Conservation (phyloP, 2,888 invertebrate genomes). For the Cephus pulcher region DNA sequence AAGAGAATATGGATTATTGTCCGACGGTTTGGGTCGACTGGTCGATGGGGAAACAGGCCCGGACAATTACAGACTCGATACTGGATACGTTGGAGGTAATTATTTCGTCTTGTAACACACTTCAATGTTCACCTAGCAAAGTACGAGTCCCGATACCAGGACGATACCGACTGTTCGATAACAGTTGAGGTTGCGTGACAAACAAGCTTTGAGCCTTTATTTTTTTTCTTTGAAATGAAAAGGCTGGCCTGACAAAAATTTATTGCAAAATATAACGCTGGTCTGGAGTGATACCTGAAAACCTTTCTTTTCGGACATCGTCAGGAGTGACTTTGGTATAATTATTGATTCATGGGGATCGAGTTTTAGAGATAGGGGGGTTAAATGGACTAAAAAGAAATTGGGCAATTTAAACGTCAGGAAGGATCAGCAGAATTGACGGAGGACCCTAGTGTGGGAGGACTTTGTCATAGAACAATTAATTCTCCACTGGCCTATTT, state of each 20-base stretch:
- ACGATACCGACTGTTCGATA: not conserved
- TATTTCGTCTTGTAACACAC: conserved; percentile 6
- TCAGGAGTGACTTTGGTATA: not conserved
- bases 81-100: conserved; percentile 72
- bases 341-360: not conserved
- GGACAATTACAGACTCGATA: conserved; percentile 73
- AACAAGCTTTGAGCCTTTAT: not conserved
- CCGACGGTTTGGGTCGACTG: conserved; percentile 77
- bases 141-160: not conserved
- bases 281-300: not conserved
- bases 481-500: not conserved
- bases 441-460: not conserved
- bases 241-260: not conserved
- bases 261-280: not conserved
- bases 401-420: not conserved
- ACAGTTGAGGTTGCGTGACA: not conserved
- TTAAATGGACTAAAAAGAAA: not conserved
- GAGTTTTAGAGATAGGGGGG: not conserved
- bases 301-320: not conserved
- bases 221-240: not conserved
- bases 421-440: not conserved
- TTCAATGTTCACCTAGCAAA: not conserved
- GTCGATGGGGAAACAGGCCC: conserved; percentile 75
- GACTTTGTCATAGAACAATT: not conserved
- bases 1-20: conserved; percentile 63